phyloP scores from a whole-genome alignment of 2,797 vertebrate species.

The Microcaecilia unicolor region DNA sequence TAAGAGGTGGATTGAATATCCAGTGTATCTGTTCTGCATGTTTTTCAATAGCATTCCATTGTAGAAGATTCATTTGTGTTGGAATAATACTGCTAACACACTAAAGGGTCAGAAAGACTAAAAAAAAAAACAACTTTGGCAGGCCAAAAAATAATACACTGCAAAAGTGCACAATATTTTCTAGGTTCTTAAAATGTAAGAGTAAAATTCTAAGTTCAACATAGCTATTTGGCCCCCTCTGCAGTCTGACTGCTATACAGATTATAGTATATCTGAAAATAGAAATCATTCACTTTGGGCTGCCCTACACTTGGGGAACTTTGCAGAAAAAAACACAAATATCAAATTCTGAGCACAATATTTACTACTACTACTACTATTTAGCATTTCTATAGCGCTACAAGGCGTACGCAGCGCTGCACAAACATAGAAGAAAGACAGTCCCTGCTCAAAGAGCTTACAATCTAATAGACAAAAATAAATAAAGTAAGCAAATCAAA shows the following conservation, averaged over 20 bases:
- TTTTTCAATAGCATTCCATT: neutral
- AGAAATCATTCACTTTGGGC: neutral
- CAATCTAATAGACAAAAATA: too few species aligned
- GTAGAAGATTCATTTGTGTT: neutral
- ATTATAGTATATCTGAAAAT: neutral
- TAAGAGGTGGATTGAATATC: neutral
- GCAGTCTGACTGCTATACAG: neutral
- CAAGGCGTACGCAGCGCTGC: too few species aligned
- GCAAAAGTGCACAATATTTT: neutral
- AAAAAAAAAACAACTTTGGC: slow-evolving; percentile 2
- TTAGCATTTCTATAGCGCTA: too few species aligned
- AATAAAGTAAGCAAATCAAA: too few species aligned
- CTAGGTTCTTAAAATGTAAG: too few species aligned
- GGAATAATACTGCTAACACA: slow-evolving; percentile 6
- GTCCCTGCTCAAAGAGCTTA: too few species aligned
- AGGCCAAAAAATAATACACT: neutral
- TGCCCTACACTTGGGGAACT: too few species aligned
- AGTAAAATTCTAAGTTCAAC: too few species aligned
- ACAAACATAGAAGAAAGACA: too few species aligned
- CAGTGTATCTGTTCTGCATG: neutral
- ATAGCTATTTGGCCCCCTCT: slow-evolving; percentile 10
- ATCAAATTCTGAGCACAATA: too few species aligned
- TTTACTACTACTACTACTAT: too few species aligned
- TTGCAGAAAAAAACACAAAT: too few species aligned
- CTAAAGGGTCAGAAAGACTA: neutral